A percentile compares a stretch with the other conserved stretches of the same genome.
Conservation (phyloP, 2,888 invertebrate species). For the Lasioglossum oenotherae region DNA sequence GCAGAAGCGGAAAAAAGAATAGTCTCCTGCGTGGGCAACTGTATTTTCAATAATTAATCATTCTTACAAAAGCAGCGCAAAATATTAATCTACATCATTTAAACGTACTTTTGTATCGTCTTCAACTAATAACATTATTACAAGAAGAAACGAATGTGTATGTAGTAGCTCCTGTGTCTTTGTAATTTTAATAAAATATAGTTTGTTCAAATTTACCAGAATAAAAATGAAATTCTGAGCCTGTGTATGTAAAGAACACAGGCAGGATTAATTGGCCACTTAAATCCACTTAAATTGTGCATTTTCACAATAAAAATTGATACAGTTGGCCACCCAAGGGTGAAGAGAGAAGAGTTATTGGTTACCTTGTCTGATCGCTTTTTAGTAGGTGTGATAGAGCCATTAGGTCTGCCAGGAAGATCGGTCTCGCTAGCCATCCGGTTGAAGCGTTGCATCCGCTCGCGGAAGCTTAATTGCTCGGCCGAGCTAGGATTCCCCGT, state of each 20-base stretch:
- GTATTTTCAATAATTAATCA: not conserved
- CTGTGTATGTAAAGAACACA: not conserved
- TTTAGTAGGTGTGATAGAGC: conserved; percentile 82
- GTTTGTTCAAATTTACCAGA: not conserved
- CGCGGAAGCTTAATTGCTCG: conserved; percentile 93
- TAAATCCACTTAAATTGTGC: not conserved
- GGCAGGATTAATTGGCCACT: not conserved
- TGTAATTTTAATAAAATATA: too few species aligned
- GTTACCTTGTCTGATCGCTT: conserved; percentile 88
- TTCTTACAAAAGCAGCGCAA: not conserved
- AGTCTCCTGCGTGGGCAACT: not conserved
- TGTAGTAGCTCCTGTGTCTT: too few species aligned
- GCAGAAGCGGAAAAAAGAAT: not conserved
- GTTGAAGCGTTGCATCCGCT: conserved; percentile 96
- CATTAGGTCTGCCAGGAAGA: conserved; percentile 79
- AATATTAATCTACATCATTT: too few species aligned
- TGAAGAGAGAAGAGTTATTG: conserved; percentile 37
- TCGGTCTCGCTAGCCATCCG: conserved; percentile 93
- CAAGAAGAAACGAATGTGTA: too few species aligned
- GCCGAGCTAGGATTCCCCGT: conserved; percentile 77
- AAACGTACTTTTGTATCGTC: too few species aligned
- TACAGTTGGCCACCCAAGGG: not conserved
- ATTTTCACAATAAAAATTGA: not conserved
- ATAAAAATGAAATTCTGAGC: not conserved
- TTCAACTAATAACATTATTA: too few species aligned